Base-by-base conservation (phyloP, 2,113 vertebrate species). In the Rynchops niger region DNA sequence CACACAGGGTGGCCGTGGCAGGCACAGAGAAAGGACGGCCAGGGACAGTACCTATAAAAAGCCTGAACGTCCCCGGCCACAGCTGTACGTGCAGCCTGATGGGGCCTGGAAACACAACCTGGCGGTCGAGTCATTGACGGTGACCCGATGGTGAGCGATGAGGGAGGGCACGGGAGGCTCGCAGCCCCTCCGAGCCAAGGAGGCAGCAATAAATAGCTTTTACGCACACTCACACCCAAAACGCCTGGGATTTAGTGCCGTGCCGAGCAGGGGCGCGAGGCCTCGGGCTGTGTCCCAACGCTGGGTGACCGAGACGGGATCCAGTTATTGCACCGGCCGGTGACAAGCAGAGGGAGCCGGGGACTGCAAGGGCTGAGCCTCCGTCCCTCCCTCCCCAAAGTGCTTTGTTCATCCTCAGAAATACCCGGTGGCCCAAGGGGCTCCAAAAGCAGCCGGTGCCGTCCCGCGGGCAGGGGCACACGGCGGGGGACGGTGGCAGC, bases 301-400 rank as follows among this genome's bases (percentile, higher is more conserved):
- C 21, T 0, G 0, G 47, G 43, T 59, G 53, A n/a, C n/a, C 6
- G 2, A 16, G 56, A 71, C 1, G 2, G 86, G 34, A 45, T 27
- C 56, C 5, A 7, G 70, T 26, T 59, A 38, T 38, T 36, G 74
- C 70, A 14, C 34, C 7, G 7, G 34, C 11, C 1, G 4, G 89
- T 12, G 56, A 78, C 55, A 45, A 78, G 40, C 22, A 70, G 49
- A 70, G n/a, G 36, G 50, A 72, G 58, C 15, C 1, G 2, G 55
- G 49, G 53, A 50, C 32, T 1, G 2, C 6, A 1, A 12, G 26
- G n/a, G 10, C 49, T 66, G 50, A 4, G 16, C 52, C 62, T 76
- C 42, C 52, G 56, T 76, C 42, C 19, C 58, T 30, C 25, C 53
- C 49, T 67, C 23, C 32, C n/a, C 5, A 0, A 9, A 81, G 43